Base-by-base conservation (phyloP, 2,888 invertebrate genomes). In the Sphecodes monilicornis region DNA sequence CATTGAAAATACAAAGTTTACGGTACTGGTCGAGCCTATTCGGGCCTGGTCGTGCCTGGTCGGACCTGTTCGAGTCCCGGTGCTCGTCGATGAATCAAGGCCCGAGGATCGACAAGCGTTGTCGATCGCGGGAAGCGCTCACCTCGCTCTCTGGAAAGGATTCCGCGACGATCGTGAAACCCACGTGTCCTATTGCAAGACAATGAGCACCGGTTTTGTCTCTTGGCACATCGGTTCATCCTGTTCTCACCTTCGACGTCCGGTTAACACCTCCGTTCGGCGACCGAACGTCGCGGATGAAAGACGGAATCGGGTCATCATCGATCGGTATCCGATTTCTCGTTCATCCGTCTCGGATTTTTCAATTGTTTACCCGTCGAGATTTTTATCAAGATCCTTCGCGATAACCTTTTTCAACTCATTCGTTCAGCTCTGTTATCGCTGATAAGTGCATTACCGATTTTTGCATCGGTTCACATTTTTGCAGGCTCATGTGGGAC, bases 1-100 rank as follows among this genome's bases (percentile, higher is more conserved):
- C 83, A 77, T 82, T 84, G 83, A 82, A 76, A 84, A 77, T 77
- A 77, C 83, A 64, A n/a, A 41, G 83, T 82, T n/a, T 50, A 82
- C 83, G 77, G 77, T 84, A 77, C 77, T 13, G 26, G 60, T 69
- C 60, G 73, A 46, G 46, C 22, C 41, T 41, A 11, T 1, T 41
- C 41, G 41, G 41, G 13, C 2, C 50, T 50, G 50, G 22, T 50
- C 50, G 50, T n/a, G n/a, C 22, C 41, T 41, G 41, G 11, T 41
- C 41, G 41, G 41, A 3, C 2, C 50, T 50, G 50, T 50, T 50
- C 50, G 50, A n/a, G 50, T 10, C 64, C 54, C 76, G 46, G 54
- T 76, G 75, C 64, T 70, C 54, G 50, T 18, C 83, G 83, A 84
- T 84, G 83, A 84, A 82, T 84, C 83, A 74, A 60, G 54, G 54